Evolutionary conservation across 2,888 invertebrate genomes (phyloP), one percentile per base, ranked within the genome.

Genomic region (Microctonus aethiopoides): DNA sequence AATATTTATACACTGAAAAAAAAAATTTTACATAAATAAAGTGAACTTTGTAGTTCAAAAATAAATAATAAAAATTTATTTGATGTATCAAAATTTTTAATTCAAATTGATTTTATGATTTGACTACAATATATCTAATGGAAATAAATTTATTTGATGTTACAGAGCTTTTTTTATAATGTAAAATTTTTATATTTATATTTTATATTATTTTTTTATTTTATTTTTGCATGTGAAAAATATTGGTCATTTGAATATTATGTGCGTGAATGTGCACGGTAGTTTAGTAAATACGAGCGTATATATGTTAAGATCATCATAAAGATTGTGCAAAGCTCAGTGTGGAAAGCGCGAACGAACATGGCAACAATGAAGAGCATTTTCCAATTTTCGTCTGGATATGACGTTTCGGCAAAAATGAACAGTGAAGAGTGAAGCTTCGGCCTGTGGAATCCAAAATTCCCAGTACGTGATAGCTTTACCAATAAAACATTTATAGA

Each of bases 311-410:
- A 46, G 46, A 46, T 46, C 46, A 46, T 46, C 46, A 54, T 54
- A 10, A 54, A 26, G 54, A 54, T 54, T 54, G 54, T 7, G 54
- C 54, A 54, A 54, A 13, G 54, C n/a, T 26, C 24, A 11, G 13
- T 10, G 24, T 24, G 13, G 54, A 54, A 54, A 22, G 54, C 54
- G 51, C 20, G 9, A 41, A 32, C 11, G 56, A 56, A 56, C 57
- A 41, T 39, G 68, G 67, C 67, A 70, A 73, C 74, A 75, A 75
- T 76, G 72, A 75, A 75, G 75, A 76, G 81, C 79, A 79, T 81
- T 83, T 82, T 82, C 81, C 83, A 82, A 83, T 83, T 83, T 82
- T 82, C 79, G 73, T 77, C 76, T 79, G 79, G 79, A 79, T 80
- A 79, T 81, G 79, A 81, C 79, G 74, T 70, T 74, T n/a, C 54